phyloP scores from a whole-genome alignment of 2,113 vertebrate genomes.

The Candoia aspera region DNA sequence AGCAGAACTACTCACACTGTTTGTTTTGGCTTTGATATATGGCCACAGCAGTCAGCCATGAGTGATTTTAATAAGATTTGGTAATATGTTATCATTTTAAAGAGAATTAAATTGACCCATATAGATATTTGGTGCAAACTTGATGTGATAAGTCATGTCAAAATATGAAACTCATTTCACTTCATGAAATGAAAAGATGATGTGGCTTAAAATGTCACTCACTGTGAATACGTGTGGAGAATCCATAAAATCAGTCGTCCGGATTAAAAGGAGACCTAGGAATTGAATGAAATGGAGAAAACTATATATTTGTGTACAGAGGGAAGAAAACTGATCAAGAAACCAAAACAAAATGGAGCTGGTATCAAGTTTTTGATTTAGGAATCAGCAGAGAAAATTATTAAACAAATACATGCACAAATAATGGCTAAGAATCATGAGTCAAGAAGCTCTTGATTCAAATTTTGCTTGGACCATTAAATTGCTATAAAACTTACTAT shows the following conservation, averaged over 20 bases:
- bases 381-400: neutral
- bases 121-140: neutral
- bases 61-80: slow-evolving; percentile 17
- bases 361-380: neutral
- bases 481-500: neutral
- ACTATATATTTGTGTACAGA: neutral
- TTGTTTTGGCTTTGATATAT: slow-evolving; percentile 10
- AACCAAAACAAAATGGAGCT: rapidly evolving
- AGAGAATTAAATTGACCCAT: slow-evolving; percentile 16
- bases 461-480: neutral
- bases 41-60: neutral
- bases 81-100: slow-evolving; percentile 27
- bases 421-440: neutral
- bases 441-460: neutral
- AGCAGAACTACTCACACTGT: neutral
- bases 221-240: neutral
- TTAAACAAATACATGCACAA: neutral
- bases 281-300: neutral
- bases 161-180: slow-evolving; percentile 29
- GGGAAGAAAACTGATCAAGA: neutral
- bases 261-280: neutral
- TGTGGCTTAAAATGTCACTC: neutral
- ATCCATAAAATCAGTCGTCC: slow-evolving; percentile 18
- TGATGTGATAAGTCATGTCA: slow-evolving; percentile 16
- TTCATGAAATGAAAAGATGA: neutral